Evolutionary conservation across 2,797 vertebrate genomes (phyloP), one percentile per base, ranked within the genome.

Genomic region (Betta splendens): DNA sequence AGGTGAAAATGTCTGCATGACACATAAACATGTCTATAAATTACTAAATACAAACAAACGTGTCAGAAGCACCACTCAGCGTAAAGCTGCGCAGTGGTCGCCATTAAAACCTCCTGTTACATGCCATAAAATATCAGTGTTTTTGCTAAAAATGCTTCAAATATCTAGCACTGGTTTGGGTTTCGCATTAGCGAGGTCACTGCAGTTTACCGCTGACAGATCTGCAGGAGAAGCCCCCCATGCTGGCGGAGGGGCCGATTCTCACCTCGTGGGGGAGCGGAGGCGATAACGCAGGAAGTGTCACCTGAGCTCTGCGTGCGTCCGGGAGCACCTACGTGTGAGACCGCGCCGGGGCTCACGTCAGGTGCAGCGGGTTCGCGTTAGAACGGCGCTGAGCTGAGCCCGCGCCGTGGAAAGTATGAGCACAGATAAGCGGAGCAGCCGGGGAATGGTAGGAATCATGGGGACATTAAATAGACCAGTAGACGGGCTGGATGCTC

Each of bases 181-280:
- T 28, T 9, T 73, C 32, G 62, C 36, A 18, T 48, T 37, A 47
- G 40, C 48, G 58, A 46, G 47, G 72, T 61, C 64, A 64, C 72
- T 72, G 78, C 45, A 40, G 61, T 23, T 77, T 71, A 71, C 23
- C 67, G 60, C 69, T 80, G 71, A 74, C 73, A 83, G 68, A 78
- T 70, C 75, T 79, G 61, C 80, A 70, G 77, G 52, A 82, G 65
- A 13, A 57, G 72, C 85, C 68, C 72, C 80, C 73, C 74, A 91
- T 90, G 85, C 82, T 81, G 85, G 89, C 71, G 84, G 78, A 73
- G 52, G 40, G 72, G 52, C 57, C 54, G 61, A 53, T 73, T 69
- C 69, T 85, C 53, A 42, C 81, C 54, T 63, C 58, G 76, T 91
- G 69, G 76, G 48, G 40, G 51, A 76, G 82, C 91, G 69, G 76